Percentiles rank a stretch among this genome's conserved stretches.
Conservation (phyloP, 1,140 invertebrate species). For the Drosophila leontia region DNA sequence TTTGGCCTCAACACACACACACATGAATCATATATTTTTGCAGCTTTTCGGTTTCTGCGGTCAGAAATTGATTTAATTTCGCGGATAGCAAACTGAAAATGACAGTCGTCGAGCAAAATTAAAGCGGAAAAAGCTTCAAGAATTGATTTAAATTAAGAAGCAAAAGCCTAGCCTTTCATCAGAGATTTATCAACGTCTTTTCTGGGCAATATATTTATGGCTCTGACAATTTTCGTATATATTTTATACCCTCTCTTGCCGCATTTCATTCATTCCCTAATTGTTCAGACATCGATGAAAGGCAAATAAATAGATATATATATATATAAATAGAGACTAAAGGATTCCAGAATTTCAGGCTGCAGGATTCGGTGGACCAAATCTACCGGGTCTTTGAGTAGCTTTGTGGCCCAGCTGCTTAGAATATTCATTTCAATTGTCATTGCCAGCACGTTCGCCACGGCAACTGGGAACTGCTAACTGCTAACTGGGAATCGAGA, state of each 20-base stretch:
- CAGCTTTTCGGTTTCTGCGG: slow-evolving; percentile 28
- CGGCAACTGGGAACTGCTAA: slow-evolving; percentile 38
- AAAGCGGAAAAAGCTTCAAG: neutral
- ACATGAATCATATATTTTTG: slow-evolving; percentile 41
- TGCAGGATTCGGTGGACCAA: slow-evolving; percentile 5
- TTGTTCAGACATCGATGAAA: slow-evolving; percentile 16
- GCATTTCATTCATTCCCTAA: slow-evolving; percentile 9
- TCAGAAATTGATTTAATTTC: slow-evolving; percentile 52
- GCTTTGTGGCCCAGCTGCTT: slow-evolving; percentile 44
- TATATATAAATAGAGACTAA: neutral
- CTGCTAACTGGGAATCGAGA: slow-evolving; percentile 27
- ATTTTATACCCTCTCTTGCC: neutral
- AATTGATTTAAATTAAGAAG: slow-evolving; percentile 2
- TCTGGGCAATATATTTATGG: slow-evolving; percentile 24
- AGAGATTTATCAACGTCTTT: slow-evolving; percentile 3
- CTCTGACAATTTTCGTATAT: neutral
- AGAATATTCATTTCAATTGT: slow-evolving; percentile 57
- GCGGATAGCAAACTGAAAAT: slow-evolving; percentile 3
- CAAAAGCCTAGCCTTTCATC: neutral
- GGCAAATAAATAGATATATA: neutral
- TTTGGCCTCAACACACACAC: slow-evolving; percentile 6
- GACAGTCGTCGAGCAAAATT: slow-evolving; percentile 16
- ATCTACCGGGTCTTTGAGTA: slow-evolving; percentile 16
- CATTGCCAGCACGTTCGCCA: slow-evolving; percentile 58
- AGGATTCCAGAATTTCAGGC: neutral